Evolutionary conservation across 2,113 vertebrate genomes (phyloP).

Genomic region (Numenius arquata): DNA sequence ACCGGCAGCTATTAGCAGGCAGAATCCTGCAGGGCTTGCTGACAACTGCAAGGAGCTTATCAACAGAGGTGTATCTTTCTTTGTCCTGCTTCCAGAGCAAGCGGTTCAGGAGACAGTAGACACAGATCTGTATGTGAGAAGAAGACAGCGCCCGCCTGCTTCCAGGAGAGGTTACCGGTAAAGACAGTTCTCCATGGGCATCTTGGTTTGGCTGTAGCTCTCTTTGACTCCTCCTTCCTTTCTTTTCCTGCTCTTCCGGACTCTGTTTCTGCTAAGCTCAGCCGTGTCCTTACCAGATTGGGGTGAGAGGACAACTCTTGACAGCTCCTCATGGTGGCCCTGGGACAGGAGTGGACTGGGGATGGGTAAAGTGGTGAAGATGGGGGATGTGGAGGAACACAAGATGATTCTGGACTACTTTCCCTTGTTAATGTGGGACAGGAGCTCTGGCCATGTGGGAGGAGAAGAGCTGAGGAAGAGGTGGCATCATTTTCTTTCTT

Average conservation of each 20-base stretch:
- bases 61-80: not conserved
- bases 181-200: not conserved
- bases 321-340: not conserved
- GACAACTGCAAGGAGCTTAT: not conserved
- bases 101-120: constrained; percentile 51
- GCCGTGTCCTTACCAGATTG: rapidly evolving
- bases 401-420: not conserved
- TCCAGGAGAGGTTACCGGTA: constrained; percentile 13
- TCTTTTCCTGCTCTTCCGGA: not conserved
- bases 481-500: not conserved
- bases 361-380: not conserved
- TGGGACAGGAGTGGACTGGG: not conserved
- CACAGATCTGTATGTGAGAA: constrained; percentile 6
- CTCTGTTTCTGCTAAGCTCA: not conserved
- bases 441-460: not conserved
- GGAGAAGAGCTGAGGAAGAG: not conserved
- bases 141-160: not conserved
- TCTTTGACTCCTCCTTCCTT: not conserved
- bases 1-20: not conserved
- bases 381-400: not conserved
- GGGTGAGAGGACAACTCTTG: not conserved
- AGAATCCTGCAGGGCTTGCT: not conserved
- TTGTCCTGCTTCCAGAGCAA: constrained; percentile 53
- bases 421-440: not conserved
- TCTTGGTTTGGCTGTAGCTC: not conserved